Evolutionary conservation across 1,140 invertebrate genomes (phyloP), one percentile per base, ranked within the genome.

Genomic region (Heliconius nattereri): DNA sequence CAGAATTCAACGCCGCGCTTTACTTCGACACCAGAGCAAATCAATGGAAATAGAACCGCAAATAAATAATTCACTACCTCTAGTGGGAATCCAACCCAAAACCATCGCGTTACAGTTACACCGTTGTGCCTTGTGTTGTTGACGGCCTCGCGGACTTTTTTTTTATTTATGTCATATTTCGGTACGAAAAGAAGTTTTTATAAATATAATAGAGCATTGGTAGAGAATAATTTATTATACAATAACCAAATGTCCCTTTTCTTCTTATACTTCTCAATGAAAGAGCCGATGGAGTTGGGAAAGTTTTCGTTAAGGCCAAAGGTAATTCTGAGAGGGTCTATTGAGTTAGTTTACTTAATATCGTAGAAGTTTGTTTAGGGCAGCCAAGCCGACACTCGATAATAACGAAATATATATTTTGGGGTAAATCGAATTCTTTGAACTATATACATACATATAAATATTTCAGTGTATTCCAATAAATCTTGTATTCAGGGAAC

Each of bases 351-450:
- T 91, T 90, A 85, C 86, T 89, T 89, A 88, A 88, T 88, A 89
- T 90, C 86, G 87, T 60, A 83, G 85, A 81, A 83, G 89, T 91
- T 91, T 90, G 87, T 83, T 90, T 90, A 91, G 89, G 87, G 40
- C 66, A 71, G 78, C 79, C 54, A 78, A 73, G 71, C 86, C 87
- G 80, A 89, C 90, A 89, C 86, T 88, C 86, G 87, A 90, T 88
- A 88, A 89, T 91, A 90, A 87, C 83, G 76, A 80, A 87, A 90
- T 88, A 90, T 87, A 89, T 89, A 91, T 91, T 89, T 87, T 87
- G 71, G 60, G 76, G 80, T 79, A 86, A 89, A 89, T 88, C 81
- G 85, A 85, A 83, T 87, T 88, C 70, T 77, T 78, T 70, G 35
- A 66, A 16, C 32, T 71, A 71, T 23, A n/a, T 35, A 26, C 71